Evolutionary conservation across 2,888 invertebrate genomes (phyloP), one percentile per base, ranked within the genome.

Genomic region (Hydraecia micacea): DNA sequence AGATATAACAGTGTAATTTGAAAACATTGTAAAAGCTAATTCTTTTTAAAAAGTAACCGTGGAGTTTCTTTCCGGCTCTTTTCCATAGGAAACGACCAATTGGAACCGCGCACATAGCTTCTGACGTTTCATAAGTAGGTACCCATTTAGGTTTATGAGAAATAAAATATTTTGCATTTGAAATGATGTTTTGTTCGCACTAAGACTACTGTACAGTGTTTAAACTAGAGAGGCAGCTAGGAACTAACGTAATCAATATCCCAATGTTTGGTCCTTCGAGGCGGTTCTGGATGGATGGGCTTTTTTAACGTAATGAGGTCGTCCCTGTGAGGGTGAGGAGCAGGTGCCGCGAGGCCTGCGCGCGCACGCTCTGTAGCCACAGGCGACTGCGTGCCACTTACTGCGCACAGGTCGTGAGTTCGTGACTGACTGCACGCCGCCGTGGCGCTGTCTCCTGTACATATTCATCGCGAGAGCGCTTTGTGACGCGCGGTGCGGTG

Each of bases 401-500:
- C 39, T 25, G 46, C 52, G 62, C 39, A 52, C 39, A 60, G 21
- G 21, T 42, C 71, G 46, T 11, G n/a, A 25, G 52, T n/a, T 73
- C 77, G 81, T 83, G 80, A 77, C 76, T 42, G 46, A 28, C 46
- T 32, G 32, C 81, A 76, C 80, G 81, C 73, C 28, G 81, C 73
- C 28, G 67, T 49, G 73, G 73, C 73, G 58, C 62, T 75, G 49
- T 3, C 62, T 65, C 73, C 62, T 49, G 32, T 46, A 25, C 78
- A 80, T 81, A 77, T 74, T 69, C 60, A 81, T 73, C 49, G 28
- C 49, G 60, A 25, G 32, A 58, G 36, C n/a, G 65, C 46, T 15
- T 46, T 49, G 66, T 60, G n/a, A 28, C 15, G 70, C 49, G 7
- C n/a, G 18, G 58, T n/a, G 28, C 52, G 49, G 46, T 58, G 62